phyloP scores from a whole-genome alignment of 2,113 vertebrate species.

The Apus apus region DNA sequence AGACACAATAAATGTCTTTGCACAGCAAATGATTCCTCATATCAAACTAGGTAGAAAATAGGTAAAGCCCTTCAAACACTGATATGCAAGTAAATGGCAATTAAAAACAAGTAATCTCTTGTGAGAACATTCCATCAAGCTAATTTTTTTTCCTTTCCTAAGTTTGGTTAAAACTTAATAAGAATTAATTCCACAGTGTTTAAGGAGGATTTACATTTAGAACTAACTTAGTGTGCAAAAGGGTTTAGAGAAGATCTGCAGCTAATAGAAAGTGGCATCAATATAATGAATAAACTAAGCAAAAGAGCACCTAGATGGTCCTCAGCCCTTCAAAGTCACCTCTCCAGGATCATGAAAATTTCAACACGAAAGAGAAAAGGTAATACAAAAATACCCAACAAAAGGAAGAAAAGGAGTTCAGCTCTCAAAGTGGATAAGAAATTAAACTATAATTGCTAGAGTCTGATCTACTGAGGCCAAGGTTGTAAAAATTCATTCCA shows the following conservation, averaged over 20 bases:
- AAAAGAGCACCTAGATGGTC: not conserved
- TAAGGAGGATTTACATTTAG: not conserved
- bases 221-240: not conserved
- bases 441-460: not conserved
- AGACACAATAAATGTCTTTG: not conserved
- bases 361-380: not conserved
- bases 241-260: not conserved
- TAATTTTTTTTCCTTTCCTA: not conserved
- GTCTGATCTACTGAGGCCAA: not conserved
- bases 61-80: not conserved
- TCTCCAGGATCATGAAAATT: not conserved
- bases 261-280: not conserved
- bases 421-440: not conserved
- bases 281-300: not conserved
- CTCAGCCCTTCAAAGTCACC: not conserved
- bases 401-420: not conserved
- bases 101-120: not conserved
- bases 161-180: not conserved
- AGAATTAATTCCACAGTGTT: not conserved
- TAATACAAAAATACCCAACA: fast-evolving
- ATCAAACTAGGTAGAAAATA: not conserved
- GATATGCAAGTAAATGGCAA: not conserved
- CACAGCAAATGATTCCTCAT: not conserved
- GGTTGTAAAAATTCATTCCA: not conserved
- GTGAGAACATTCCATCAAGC: not conserved